phyloP scores from a whole-genome alignment of 2,888 invertebrate genomes.

The Busseola fusca region DNA sequence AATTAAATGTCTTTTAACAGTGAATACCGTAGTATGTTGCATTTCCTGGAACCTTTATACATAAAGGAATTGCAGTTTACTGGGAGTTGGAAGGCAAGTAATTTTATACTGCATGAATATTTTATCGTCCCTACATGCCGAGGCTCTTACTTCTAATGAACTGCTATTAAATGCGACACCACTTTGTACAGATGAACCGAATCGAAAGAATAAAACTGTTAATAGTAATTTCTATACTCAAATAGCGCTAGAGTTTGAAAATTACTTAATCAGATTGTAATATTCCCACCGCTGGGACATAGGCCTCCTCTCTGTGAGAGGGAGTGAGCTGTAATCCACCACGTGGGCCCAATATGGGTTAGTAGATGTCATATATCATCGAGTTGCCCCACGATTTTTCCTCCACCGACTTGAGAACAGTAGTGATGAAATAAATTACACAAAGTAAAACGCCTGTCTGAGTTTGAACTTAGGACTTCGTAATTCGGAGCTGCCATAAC shows the following conservation, averaged over 20 bases:
- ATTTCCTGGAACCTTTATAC: constrained; percentile 30
- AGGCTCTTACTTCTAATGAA: constrained; percentile 9
- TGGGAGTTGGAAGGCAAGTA: constrained; percentile 27
- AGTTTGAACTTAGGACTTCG: not conserved
- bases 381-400: not conserved
- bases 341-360: not conserved
- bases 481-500: not conserved
- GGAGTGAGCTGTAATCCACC: not conserved
- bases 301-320: not conserved
- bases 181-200: not conserved
- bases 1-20: constrained; percentile 46
- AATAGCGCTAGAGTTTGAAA: too few relatives aligned
- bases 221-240: not conserved
- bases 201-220: not conserved
- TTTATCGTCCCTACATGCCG: not conserved
- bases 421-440: not conserved
- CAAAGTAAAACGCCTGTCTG: not conserved
- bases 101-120: constrained; percentile 36
- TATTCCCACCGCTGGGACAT: not conserved
- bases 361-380: not conserved
- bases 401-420: not conserved
- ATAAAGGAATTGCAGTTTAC: constrained; percentile 33
- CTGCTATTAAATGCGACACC: not conserved
- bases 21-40: constrained; percentile 10
- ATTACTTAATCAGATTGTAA: too few relatives aligned